These are phyloP conservation scores for Noctua fimbriata DNA, from an alignment of 2,888 invertebrate genomes.

Conservation along the genomic window DNA sequence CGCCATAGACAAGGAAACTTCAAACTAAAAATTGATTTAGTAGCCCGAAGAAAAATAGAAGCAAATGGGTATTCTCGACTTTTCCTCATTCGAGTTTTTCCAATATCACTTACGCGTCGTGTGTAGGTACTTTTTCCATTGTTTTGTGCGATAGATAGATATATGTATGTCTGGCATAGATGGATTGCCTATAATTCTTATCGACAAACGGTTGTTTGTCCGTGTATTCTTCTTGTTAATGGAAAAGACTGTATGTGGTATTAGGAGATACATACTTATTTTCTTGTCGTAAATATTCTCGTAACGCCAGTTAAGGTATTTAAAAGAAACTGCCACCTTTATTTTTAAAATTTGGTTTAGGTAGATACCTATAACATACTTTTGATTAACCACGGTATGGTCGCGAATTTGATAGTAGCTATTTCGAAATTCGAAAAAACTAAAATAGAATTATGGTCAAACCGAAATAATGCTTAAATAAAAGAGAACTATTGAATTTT, in stretches of 20 bases:
- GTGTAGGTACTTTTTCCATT: constrained; percentile 40
- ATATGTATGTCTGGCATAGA: constrained; percentile 46
- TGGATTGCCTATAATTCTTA: constrained; percentile 50
- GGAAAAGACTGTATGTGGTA: neutral
- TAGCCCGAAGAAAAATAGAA: neutral
- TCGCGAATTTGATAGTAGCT: neutral
- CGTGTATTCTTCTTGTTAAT: neutral
- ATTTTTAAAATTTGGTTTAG: neutral
- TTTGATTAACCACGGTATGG: neutral
- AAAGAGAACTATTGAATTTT: neutral
- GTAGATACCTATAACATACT: neutral
- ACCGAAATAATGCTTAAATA: neutral
- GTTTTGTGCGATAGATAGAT: constrained; percentile 52
- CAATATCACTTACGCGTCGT: constrained; percentile 58
- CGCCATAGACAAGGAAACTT: constrained; percentile 15
- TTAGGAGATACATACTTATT: neutral
- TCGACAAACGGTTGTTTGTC: constrained; percentile 21
- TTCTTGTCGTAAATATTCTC: neutral
- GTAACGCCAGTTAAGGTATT: neutral
- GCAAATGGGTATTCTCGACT: constrained; percentile 42
- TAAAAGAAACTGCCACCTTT: neutral
- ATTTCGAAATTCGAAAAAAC: neutral
- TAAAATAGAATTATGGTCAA: too few relatives aligned
- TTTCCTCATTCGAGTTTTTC: constrained; percentile 58
- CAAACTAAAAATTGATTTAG: constrained; percentile 31